Percentiles rank a stretch among this genome's conserved stretches.
These are phyloP conservation scores for Ictalurus furcatus DNA, from an alignment of 2,113 vertebrate genomes.

Conservation along the genomic window DNA sequence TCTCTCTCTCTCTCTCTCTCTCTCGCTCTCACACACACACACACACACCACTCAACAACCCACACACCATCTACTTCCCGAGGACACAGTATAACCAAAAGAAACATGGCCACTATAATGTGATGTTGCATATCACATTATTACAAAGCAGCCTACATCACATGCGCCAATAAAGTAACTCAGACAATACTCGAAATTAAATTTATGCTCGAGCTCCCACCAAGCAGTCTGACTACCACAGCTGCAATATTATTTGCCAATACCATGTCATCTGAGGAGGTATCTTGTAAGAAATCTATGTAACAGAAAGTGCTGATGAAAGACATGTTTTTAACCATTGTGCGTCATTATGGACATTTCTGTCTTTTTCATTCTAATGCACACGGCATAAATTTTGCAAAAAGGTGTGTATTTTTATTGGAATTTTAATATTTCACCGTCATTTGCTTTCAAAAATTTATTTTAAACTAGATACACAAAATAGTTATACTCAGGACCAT, in stretches of 20 bases:
- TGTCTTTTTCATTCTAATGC: too few relatives aligned
- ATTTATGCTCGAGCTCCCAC: neutral
- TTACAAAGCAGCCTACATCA: neutral
- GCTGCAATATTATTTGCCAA: neutral
- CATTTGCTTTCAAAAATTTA: too few relatives aligned
- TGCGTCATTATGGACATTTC: too few relatives aligned
- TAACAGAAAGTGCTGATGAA: conserved; percentile 10
- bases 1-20: neutral
- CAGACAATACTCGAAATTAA: neutral
- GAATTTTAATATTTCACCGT: too few relatives aligned
- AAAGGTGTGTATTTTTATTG: too few relatives aligned
- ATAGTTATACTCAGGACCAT: too few relatives aligned
- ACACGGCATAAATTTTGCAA: too few relatives aligned
- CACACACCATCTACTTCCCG: conserved; percentile 12
- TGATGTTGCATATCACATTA: neutral
- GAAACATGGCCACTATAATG: neutral
- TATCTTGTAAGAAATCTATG: neutral
- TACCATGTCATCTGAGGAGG: neutral
- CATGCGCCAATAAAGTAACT: neutral
- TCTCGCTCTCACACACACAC: neutral
- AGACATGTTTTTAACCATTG: neutral
- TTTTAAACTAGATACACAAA: too few relatives aligned
- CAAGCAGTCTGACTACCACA: neutral
- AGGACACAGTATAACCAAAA: conserved; percentile 22
- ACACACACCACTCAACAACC: conserved; percentile 28